phyloP scores from a whole-genome alignment of 2,797 vertebrate genomes.

The Pelobates cultripes region DNA sequence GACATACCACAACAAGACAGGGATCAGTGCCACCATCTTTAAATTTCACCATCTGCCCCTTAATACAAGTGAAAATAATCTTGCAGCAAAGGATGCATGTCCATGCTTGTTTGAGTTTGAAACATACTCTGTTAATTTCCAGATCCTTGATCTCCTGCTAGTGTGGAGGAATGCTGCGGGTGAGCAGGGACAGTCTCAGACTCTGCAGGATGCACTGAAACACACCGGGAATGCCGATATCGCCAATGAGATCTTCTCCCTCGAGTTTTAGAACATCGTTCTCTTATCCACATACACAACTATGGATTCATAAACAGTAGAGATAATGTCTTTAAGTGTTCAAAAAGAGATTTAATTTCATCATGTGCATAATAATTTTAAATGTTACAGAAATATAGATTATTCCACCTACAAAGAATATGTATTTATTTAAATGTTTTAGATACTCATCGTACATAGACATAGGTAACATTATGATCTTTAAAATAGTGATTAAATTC shows the following conservation, averaged over 20 bases:
- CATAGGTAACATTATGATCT: no score
- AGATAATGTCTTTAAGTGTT: not conserved
- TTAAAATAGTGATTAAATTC: no score
- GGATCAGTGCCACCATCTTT: no score
- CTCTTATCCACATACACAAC: no score
- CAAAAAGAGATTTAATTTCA: not conserved
- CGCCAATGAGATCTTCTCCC: constrained; percentile 43
- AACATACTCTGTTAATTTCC: not conserved
- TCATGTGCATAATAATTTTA: no score
- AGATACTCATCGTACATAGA: no score
- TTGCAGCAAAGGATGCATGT: not conserved
- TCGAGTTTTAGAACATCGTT: constrained; percentile 28
- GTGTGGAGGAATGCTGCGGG: constrained; percentile 29
- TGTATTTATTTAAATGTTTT: no score
- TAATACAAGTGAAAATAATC: no score
- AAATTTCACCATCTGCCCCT: no score
- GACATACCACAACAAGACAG: no score
- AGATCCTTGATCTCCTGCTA: constrained; percentile 44
- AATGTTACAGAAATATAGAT: no score
- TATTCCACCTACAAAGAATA: no score
- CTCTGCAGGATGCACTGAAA: constrained; percentile 37
- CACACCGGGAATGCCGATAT: constrained; percentile 38
- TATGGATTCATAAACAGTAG: not conserved
- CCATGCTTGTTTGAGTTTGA: not conserved
- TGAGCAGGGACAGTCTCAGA: constrained; percentile 16